Evolutionary conservation across 2,797 vertebrate species (phyloP).

Genomic region (Menidia menidia): DNA sequence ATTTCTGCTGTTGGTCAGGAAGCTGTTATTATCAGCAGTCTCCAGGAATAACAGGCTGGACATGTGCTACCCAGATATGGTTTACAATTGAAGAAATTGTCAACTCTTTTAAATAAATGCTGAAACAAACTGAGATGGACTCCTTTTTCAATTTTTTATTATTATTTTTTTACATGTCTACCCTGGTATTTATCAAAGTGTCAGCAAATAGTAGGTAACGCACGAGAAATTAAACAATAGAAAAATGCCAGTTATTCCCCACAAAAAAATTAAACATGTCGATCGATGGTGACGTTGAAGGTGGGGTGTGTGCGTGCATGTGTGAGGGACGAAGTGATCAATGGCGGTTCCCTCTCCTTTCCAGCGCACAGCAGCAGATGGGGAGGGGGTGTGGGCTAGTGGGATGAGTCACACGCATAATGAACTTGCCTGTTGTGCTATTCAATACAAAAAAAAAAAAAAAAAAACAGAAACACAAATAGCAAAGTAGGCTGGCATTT

Average conservation of each 20-base stretch:
- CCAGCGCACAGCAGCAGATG: constrained; percentile 85
- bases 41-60: constrained; percentile 28
- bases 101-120: constrained; percentile 16
- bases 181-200: constrained; percentile 48
- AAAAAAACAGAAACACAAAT: constrained; percentile 76
- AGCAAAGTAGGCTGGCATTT: constrained; percentile 74
- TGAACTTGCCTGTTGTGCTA: constrained; percentile 86
- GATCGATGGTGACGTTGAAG: constrained; percentile 83
- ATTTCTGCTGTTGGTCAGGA: constrained; percentile 24
- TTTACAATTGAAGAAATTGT: constrained; percentile 5
- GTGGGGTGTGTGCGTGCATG: constrained; percentile 83
- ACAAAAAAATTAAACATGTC: constrained; percentile 81
- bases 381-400: constrained; percentile 85
- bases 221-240: constrained; percentile 72
- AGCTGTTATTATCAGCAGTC: constrained; percentile 33
- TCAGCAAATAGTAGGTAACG: constrained; percentile 57
- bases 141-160: constrained; percentile 30
- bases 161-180: constrained; percentile 16
- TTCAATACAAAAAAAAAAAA: constrained; percentile 82
- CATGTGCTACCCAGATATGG: neutral
- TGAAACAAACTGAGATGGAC: constrained; percentile 30
- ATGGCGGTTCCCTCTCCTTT: constrained; percentile 86
- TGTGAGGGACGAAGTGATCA: constrained; percentile 86
- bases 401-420: constrained; percentile 87
- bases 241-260: constrained; percentile 74